Conservation (phyloP, 2,797 vertebrate species). For the Notoglanidium macrostoma region DNA sequence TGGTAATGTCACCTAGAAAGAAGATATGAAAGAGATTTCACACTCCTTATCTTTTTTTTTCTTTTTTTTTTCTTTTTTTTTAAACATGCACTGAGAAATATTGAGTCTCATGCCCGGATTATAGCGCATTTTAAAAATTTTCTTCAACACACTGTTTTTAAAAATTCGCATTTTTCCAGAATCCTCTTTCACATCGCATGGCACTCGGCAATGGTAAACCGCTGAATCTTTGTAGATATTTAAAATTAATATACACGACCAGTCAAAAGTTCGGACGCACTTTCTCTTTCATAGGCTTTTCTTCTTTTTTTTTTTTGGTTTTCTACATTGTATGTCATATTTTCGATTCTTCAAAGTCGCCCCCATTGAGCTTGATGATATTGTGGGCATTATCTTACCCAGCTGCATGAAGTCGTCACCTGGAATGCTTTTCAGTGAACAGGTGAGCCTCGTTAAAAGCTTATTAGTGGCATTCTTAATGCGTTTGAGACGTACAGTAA, state of each 20-base stretch:
- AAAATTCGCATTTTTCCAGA: background rate
- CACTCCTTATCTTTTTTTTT: background rate
- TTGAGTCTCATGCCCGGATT: background rate
- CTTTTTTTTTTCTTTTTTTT: background rate
- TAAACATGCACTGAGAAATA: background rate
- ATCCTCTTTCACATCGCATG: background rate
- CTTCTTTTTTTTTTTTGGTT: no score
- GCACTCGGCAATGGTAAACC: background rate
- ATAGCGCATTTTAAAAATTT: background rate
- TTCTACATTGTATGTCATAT: no score
- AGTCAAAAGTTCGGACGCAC: no score
- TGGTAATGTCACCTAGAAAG: slow-evolving; percentile 16
- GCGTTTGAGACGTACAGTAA: no score
- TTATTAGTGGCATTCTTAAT: no score
- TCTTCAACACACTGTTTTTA: background rate
- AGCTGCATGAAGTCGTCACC: no score
- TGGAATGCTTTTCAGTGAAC: no score
- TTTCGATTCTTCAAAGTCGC: no score
- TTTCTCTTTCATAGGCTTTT: no score
- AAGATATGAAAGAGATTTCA: background rate
- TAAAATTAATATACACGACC: background rate
- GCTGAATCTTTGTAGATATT: background rate
- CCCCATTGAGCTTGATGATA: no score
- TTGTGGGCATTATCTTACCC: no score
- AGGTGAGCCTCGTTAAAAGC: no score